Base-by-base conservation (phyloP, 1,140 invertebrate species). In the Pollicipes pollicipes region DNA sequence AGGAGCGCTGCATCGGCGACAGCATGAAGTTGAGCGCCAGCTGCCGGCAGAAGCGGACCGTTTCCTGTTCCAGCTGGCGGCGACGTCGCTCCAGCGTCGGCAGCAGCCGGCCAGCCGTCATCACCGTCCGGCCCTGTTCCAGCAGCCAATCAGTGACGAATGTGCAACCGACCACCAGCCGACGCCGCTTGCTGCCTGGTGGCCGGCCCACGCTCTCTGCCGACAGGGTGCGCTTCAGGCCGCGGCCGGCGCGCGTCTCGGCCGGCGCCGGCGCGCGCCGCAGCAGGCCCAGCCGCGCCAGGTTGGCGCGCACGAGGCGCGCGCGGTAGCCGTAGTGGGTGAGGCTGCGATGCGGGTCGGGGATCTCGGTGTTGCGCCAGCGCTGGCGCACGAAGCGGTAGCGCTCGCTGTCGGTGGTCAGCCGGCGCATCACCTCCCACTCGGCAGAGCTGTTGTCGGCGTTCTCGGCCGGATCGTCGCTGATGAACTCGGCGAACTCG, bases 331-430 rank as follows among this genome's bases (percentile, higher is more conserved):
- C 45, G 45, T 74, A 69, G 66, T 31, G 63, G 16, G 74, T 75
- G 17, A 75, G 68, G 70, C 74, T 69, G 28, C 58, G 69, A 26
- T 71, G 66, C 3, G 74, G 74, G 72, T 75, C 66, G 16, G 74
- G 74, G 26, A 75, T 66, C 21, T 3, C 71, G n/a, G 30, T 30
- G 37, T 67, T 72, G 63, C 68, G 58, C 74, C 74, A 75, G 24
- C 73, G 66, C 4, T 70, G 30, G 29, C 69, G 69, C 6, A 75
- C 74, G 63, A 69, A 69, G 28, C 37, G 30, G 37, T 75, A 75
- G 26, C 74, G 69, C 68, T 75, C 71, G 66, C 74, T 72, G 69
- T 75, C 70, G 32, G 66, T 72, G 24, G 30, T 30, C 37, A 75
- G 66, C 30, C 66, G 32, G 66, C 70, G 72, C 37, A 75, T 28